Percentiles rank a stretch among this genome's conserved stretches.
phyloP scores from a whole-genome alignment of 2,797 vertebrate genomes.

The Aldrovandia affinis region DNA sequence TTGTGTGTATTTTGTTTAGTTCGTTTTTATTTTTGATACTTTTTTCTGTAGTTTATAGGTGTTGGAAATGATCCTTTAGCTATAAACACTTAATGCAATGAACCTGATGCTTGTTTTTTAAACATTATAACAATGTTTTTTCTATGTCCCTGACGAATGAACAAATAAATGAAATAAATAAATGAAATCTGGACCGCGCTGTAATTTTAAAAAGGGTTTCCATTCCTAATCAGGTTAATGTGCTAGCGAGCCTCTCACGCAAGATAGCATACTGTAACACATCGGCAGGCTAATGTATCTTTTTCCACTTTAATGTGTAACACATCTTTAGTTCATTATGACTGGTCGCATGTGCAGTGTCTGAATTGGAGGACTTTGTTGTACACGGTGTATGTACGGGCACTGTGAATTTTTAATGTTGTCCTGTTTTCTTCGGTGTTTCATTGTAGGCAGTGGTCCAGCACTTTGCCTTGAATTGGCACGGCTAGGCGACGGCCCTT shows the following conservation, averaged over 20 bases:
- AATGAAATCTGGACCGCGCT: slow-evolving; percentile 21
- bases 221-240: slow-evolving; percentile 39
- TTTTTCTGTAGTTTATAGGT: too few species aligned
- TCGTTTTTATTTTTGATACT: too few species aligned
- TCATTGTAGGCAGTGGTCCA: slow-evolving; percentile 78
- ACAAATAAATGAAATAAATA: too few species aligned
- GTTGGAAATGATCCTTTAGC: too few species aligned
- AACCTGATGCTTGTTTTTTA: too few species aligned
- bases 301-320: slow-evolving; percentile 17
- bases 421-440: slow-evolving; percentile 25
- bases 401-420: slow-evolving; percentile 13
- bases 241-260: slow-evolving; percentile 6
- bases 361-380: background rate
- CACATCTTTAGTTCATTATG: slow-evolving; percentile 29
- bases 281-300: slow-evolving; percentile 24
- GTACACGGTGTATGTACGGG: background rate
- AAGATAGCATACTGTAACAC: slow-evolving; percentile 27
- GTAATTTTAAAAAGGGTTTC: slow-evolving; percentile 34
- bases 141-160: too few species aligned
- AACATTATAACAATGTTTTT: too few species aligned
- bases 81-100: too few species aligned
- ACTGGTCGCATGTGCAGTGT: slow-evolving; percentile 12
- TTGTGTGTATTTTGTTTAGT: too few species aligned
- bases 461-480: slow-evolving; percentile 83
- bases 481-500: slow-evolving; percentile 81